Evolutionary conservation across 2,888 invertebrate genomes (phyloP), one percentile per base, ranked within the genome.

Genomic region (Idaea biselata): DNA sequence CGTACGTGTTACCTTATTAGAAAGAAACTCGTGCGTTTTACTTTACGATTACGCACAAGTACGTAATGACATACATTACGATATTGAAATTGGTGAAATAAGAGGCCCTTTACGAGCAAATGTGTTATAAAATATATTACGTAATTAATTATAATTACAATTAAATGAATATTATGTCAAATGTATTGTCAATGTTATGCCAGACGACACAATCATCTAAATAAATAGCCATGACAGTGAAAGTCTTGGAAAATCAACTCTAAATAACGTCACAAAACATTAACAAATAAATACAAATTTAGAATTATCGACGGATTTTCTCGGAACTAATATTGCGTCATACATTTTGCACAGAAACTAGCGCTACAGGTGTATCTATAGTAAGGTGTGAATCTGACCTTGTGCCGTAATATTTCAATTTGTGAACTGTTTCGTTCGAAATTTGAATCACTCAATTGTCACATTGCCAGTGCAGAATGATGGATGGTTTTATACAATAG

Each of bases 401-500:
- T 44, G 44, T 44, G 44, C 44, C 44, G 44, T 44, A 44, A 44
- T 44, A 44, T 44, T 11, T 58, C 31, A 58, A 32, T 16, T 58
- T 58, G 32, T 18, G 44, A 58, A 31, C 53, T 18, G 7, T 53
- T 44, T 44, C 44, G 44, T 44, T 11, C 44, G 44, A 14, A 44
- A 44, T 44, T 44, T 44, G 44, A 58, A 58, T 58, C 31, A 31
- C n/a, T n/a, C n/a, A 16, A 58, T 58, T 58, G 58, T 58, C 58
- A 58, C 58, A 31, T 58, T 58, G 58, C 58, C 58, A 58, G 31
- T 31, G n/a, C 25, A n/a, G 18, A 58, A 31, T 58, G 8, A 31
- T 31, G 58, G 58, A 58, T 58, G 58, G n/a, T 32, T 17, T 53
- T 53, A 44, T 58, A 58, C 57, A 63, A 59, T 61, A 32, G 32